These are phyloP conservation scores for Malurus splendens DNA, from an alignment of 2,797 vertebrate genomes.

Conservation along the genomic window DNA sequence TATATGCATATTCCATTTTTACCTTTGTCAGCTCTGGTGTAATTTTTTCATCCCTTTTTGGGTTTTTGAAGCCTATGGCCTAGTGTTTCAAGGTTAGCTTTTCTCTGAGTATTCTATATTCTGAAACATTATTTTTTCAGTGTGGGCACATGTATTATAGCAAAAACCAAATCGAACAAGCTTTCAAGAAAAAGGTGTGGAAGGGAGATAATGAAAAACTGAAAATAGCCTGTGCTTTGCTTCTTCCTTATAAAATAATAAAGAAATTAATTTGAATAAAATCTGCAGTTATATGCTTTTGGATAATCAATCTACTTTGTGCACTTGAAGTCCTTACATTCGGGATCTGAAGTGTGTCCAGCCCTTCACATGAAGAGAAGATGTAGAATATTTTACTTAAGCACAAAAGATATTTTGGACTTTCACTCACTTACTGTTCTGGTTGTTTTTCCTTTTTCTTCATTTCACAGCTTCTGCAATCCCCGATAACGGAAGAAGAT, in stretches of 20 bases:
- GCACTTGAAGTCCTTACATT: not conserved
- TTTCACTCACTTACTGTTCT: not conserved
- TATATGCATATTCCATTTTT: not conserved
- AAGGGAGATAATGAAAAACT: not conserved
- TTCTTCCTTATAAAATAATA: not conserved
- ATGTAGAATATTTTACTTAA: not conserved
- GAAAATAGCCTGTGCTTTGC: not conserved
- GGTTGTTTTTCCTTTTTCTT: not conserved
- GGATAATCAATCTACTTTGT: not conserved
- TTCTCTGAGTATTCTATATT: not conserved
- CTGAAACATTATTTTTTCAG: not conserved
- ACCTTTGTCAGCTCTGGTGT: not conserved
- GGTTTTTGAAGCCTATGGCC: not conserved
- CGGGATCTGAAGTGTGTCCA: not conserved
- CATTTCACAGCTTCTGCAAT: constrained; percentile 86
- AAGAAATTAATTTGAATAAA: not conserved
- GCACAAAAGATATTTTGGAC: not conserved
- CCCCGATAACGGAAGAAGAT: constrained; percentile 90
- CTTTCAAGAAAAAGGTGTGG: not conserved
- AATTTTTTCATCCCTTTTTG: not conserved
- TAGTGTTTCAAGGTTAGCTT: not conserved
- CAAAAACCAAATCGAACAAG: not conserved
- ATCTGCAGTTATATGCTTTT: not conserved
- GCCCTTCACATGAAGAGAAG: not conserved
- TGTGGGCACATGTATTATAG: not conserved